These are phyloP conservation scores for Andinoacara biseriatus DNA, from an alignment of 2,113 vertebrate genomes.

Conservation along the genomic window DNA sequence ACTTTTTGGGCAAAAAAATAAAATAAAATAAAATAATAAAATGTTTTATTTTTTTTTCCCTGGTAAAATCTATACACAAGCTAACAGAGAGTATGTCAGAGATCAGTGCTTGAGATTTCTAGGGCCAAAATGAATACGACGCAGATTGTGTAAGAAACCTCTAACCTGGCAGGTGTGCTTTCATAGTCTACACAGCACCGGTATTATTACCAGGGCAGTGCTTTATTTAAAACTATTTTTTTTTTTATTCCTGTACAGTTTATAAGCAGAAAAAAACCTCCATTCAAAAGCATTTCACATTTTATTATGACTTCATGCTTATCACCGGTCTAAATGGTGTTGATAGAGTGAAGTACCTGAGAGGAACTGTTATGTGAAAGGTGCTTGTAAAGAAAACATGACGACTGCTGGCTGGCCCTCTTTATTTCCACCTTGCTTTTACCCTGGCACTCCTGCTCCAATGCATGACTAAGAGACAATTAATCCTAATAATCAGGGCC, in stretches of 20 bases:
- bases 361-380: slow-evolving; percentile 80
- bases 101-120: slow-evolving; percentile 38
- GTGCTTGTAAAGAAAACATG: slow-evolving; percentile 83
- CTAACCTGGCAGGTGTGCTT: slow-evolving; percentile 59
- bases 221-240: slow-evolving; percentile 46
- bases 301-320: slow-evolving; percentile 73
- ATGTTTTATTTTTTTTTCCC: not conserved
- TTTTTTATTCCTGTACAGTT: not conserved
- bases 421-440: slow-evolving; percentile 88
- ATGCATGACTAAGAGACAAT: slow-evolving; percentile 95
- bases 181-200: slow-evolving; percentile 22
- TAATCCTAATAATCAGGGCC: slow-evolving; percentile 98
- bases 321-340: slow-evolving; percentile 68
- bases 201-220: slow-evolving; percentile 11
- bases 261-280: slow-evolving; percentile 26
- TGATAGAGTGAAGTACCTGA: slow-evolving; percentile 77
- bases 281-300: slow-evolving; percentile 59
- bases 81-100: not conserved
- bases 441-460: slow-evolving; percentile 89
- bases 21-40: slow-evolving; percentile 4
- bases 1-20: slow-evolving; percentile 6
- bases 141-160: slow-evolving; percentile 48
- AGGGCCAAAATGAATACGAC: slow-evolving; percentile 63
- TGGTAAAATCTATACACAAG: slow-evolving; percentile 19
- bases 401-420: slow-evolving; percentile 83